These are phyloP conservation scores for Progne subis DNA, from an alignment of 2,113 vertebrate genomes.

Conservation along the genomic window DNA sequence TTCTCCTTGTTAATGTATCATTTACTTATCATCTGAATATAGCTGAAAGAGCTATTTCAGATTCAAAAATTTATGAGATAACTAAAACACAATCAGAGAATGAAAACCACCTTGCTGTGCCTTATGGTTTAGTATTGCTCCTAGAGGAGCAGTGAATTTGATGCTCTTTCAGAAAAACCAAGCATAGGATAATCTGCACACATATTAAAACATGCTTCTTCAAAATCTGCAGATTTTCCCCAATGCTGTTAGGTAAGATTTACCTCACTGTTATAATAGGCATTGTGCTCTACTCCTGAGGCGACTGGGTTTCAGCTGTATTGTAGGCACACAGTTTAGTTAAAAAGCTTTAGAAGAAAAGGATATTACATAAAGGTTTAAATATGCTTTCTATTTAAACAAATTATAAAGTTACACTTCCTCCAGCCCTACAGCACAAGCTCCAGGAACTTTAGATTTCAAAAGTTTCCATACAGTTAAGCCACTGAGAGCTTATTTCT, in stretches of 20 bases:
- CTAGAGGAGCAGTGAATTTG: neutral
- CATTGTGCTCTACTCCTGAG: neutral
- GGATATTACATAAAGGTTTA: constrained; percentile 16
- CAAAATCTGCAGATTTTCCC: neutral
- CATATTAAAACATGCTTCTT: neutral
- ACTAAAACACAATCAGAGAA: neutral
- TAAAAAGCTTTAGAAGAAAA: constrained; percentile 7
- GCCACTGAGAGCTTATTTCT: neutral
- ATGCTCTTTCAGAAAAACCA: neutral
- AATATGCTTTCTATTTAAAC: constrained; percentile 27
- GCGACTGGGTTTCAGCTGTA: neutral
- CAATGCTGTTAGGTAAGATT: neutral
- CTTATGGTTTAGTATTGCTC: neutral
- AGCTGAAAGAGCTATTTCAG: neutral
- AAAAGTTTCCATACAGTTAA: neutral
- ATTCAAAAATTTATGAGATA: neutral
- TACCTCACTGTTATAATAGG: neutral
- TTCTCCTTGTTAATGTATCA: neutral
- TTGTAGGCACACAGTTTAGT: neutral
- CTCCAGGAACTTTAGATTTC: neutral
- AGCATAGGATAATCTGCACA: neutral
- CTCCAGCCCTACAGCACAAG: neutral
- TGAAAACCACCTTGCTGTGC: neutral
- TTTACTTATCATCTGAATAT: neutral
- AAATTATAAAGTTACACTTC: constrained; percentile 15